These are phyloP conservation scores for Myotis planiceps DNA, from an alignment of 2,797 vertebrate species.

Conservation along the genomic window DNA sequence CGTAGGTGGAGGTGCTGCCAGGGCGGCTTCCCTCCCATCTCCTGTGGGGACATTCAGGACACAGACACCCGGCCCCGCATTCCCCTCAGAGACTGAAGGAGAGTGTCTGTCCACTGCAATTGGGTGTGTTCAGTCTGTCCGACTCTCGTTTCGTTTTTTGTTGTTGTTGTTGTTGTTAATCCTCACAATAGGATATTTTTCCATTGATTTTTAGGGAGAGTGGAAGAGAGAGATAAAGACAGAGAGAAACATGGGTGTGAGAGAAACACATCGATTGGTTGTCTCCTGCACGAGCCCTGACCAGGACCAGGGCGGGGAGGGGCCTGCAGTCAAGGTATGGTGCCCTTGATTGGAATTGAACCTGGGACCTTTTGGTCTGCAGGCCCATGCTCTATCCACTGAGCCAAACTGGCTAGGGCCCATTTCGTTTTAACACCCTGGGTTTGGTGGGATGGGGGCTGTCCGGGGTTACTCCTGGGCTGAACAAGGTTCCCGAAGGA, in stretches of 20 bases:
- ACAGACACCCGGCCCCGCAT: not conserved
- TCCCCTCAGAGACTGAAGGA: not conserved
- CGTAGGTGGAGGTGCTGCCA: not conserved
- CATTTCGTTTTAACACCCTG: not conserved
- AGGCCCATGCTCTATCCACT: not conserved
- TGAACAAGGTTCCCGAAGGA: conserved; percentile 56
- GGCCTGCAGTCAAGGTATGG: not conserved
- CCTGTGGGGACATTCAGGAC: not conserved
- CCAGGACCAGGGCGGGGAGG: no score
- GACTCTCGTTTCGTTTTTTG: not conserved
- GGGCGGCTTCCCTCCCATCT: not conserved
- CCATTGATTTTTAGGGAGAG: no score
- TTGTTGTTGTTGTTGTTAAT: not conserved
- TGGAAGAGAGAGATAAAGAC: not conserved
- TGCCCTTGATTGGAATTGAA: not conserved
- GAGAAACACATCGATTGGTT: not conserved
- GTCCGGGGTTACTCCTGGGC: conserved; percentile 1
- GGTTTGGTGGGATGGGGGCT: not conserved
- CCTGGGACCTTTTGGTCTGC: no score
- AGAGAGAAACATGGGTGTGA: not conserved
- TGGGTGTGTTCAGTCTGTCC: not conserved
- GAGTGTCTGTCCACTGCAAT: not conserved
- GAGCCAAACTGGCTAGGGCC: not conserved
- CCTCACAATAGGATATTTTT: not conserved
- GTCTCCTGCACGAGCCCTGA: not conserved